Conservation (phyloP, 2,888 invertebrate genomes). For the Fissipunctia ypsillon region DNA sequence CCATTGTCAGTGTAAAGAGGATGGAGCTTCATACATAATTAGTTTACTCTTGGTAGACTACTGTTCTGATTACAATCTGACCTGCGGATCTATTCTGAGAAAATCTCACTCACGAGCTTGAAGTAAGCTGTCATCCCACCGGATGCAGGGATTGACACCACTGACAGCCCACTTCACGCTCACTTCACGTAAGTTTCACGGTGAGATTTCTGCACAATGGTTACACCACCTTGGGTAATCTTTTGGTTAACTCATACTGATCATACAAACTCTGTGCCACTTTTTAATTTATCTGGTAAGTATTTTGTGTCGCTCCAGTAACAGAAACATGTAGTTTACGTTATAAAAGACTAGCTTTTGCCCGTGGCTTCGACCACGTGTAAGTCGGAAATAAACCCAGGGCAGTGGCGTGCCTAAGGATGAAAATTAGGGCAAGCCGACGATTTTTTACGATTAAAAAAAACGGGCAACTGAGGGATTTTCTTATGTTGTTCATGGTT, state of each 20-base stretch:
- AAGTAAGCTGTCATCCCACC: neutral
- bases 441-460: too few species aligned
- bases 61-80: slow-evolving; percentile 7
- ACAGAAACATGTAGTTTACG: neutral
- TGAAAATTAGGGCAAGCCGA: too few species aligned
- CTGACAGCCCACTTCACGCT: neutral
- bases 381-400: too few species aligned
- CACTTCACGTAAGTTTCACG: neutral
- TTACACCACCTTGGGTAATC: neutral
- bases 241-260: neutral
- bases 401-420: too few species aligned
- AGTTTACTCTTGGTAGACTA: neutral
- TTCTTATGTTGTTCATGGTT: too few species aligned
- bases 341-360: too few species aligned
- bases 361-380: too few species aligned
- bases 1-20: slow-evolving; percentile 9
- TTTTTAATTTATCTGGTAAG: neutral
- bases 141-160: neutral
- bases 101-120: neutral
- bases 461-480: too few species aligned
- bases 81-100: neutral
- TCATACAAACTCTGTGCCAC: neutral
- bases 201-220: too few species aligned
- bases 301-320: neutral
- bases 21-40: neutral